Evolutionary conservation across 2,888 invertebrate genomes (phyloP), one percentile per base, ranked within the genome.

Genomic region (Uloborus plumipes): DNA sequence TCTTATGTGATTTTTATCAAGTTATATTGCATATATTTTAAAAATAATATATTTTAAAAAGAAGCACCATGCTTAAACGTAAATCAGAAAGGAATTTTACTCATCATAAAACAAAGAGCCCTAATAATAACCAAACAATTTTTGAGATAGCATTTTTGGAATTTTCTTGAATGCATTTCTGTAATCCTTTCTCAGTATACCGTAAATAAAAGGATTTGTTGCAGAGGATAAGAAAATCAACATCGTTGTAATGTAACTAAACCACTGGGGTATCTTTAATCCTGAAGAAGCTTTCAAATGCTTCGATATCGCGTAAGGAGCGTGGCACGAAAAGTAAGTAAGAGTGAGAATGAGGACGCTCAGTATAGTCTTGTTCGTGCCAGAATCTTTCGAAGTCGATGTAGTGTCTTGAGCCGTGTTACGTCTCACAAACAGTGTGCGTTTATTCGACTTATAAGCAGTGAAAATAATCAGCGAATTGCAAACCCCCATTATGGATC

Each of bases 271-370:
- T 31, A 89, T 81, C 0, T 79, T 70, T 9, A 87, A 76, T 2
- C 62, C 69, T 0, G 58, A 59, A 18, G 22, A 20, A 6, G 88
- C 88, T 84, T 89, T 89, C 62, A 88, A 86, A 0, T 89, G 86
- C 76, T 89, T 89, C 9, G 88, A 88, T 2, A 88, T 84, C 77
- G 89, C 88, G 84, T 89, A 89, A 7, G 89, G 89, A 6, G 89
- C 87, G 87, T 88, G 88, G 77, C 88, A 89, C 47, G 88, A 78
- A 76, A 88, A 88, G 85, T 87, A 89, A 6, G 88, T 86, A 20
- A 87, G 39, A 39, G 39, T 39, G 9, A 39, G 39, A 39, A 39
- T 39, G 7, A 39, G 39, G 9, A 39, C 39, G 39, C 39, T 39
- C 9, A 39, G 39, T 39, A n/a, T 18, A 14, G 55, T 53, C n/a